Evolutionary conservation across 2,797 vertebrate genomes (phyloP), one percentile per base, ranked within the genome.

Genomic region (Sciurus carolinensis): DNA sequence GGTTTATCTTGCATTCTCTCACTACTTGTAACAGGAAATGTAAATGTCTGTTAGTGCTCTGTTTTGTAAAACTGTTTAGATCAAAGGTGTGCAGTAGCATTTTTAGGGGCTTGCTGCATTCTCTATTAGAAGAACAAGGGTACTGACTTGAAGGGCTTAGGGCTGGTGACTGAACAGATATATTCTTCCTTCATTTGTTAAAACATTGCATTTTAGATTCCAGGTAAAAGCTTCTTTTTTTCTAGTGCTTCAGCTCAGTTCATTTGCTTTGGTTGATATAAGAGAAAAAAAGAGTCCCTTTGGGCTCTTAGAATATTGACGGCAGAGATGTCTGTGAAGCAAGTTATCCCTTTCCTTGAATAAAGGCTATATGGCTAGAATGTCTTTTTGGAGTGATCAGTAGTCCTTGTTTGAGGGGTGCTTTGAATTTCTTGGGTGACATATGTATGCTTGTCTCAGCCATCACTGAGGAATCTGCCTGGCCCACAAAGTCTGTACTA

Each of bases 201-300:
- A 85, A 93, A 79, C 5, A 5, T 66, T 80, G 26, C 24, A 77
- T 77, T 87, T 81, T 81, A 85, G 90, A 90, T 72, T 82, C 50
- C 13, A 66, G 39, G 57, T 69, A 36, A 57, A 50, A 67, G 22
- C 14, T 81, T 96, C 54, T 83, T 26, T 81, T 96, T 59, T 83
- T 26, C 85, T n/a, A 62, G 90, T 39, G 44, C 8, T 42, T 80
- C 26, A 62, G 12, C n/a, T 84, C 75, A 88, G 36, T 88, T 86
- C 17, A 8, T 52, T 93, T 79, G 83, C 28, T 92, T 94, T 92
- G 67, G 33, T 87, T 98, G 80, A 62, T 87, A n/a, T 12, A 47
- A 77, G 69, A 89, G 54, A 47, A 91, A 52, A 39, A n/a, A 81
- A 76, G 82, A 79, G 28, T 39, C 36, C 39, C 28, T n/a, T 50